Evolutionary conservation across 2,888 invertebrate species (phyloP).

Genomic region (Microctonus aethiopoides): DNA sequence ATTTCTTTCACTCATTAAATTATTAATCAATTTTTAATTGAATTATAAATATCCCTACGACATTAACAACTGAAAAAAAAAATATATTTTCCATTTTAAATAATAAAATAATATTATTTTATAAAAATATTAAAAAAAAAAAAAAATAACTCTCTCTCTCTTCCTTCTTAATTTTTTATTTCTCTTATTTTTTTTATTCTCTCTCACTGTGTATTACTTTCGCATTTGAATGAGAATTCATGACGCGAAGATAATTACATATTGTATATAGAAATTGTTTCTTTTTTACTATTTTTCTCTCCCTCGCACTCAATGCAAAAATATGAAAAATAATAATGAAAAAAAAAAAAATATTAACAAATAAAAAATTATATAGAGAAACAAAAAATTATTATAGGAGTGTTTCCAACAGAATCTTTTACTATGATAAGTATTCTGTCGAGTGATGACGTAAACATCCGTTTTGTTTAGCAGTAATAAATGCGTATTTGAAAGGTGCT

Average conservation of each 20-base stretch:
- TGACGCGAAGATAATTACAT: slow-evolving; percentile 41
- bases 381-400: slow-evolving; percentile 23
- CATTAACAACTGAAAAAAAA: background rate
- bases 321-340: background rate
- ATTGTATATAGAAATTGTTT: slow-evolving; percentile 37
- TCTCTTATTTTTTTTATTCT: background rate
- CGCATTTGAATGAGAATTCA: slow-evolving; percentile 40
- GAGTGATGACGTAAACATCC: background rate
- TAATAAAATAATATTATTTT: background rate
- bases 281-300: slow-evolving; percentile 23
- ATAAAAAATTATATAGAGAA: slow-evolving; percentile 8
- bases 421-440: background rate
- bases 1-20: background rate
- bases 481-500: background rate
- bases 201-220: slow-evolving; percentile 10
- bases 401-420: background rate
- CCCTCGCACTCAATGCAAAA: background rate
- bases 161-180: background rate
- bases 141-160: background rate
- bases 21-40: too few relatives aligned
- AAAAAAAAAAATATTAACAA: background rate
- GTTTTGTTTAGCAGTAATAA: background rate
- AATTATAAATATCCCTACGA: too few relatives aligned
- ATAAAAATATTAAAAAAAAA: too few relatives aligned
- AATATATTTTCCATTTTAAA: background rate